Evolutionary conservation across 2,113 vertebrate species (phyloP), one percentile per base, ranked within the genome.

Genomic region (Cricetomys ansorgei): DNA sequence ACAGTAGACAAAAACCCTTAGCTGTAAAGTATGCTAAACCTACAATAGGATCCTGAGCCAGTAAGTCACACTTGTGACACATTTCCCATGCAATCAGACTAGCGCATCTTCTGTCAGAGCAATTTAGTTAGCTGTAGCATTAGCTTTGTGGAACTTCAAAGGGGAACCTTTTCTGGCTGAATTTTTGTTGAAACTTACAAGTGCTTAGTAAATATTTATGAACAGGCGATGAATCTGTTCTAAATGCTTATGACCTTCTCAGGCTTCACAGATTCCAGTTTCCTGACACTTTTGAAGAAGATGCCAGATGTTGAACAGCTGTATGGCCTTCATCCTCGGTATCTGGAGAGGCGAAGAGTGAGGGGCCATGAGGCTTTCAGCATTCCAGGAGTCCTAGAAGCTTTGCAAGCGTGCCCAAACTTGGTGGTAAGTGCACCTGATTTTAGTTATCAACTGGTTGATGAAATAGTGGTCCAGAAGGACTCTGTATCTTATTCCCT

Each of bases 231-330:
- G 31, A 85, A 80, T 12, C 45, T 93, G 3, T 81, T 95, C 53
- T 97, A n/a, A 80, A 62, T 89, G 53, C 67, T 94, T 95, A 37
- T 77, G 88, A 84, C 98, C 81, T 97, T 98, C 96, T 96, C 97
- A 99, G 99, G 99, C 94, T 99, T 99, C 97, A 99, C 99, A 97
- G 99, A 99, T 97, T 98, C 99, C 98, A 99, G 99, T 98, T 99
- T 99, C 98, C 98, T 99, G 95, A 99, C 99, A 21, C 98, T 99
- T 50, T 94, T 99, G 97, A 99, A 99, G 99, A 99, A 99, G 98
- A 99, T 99, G 99, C 99, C 99, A 88, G 99, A 99, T 88, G 98
- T 99, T 96, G 99, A 99, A 98, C 99, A 99, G 97, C 98, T 99
- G 11, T 99, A 99, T 97, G 99, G 99, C 90, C 99, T 99, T 98